Conservation (phyloP, 1,140 invertebrate species). For the Rhynchophorus ferrugineus region DNA sequence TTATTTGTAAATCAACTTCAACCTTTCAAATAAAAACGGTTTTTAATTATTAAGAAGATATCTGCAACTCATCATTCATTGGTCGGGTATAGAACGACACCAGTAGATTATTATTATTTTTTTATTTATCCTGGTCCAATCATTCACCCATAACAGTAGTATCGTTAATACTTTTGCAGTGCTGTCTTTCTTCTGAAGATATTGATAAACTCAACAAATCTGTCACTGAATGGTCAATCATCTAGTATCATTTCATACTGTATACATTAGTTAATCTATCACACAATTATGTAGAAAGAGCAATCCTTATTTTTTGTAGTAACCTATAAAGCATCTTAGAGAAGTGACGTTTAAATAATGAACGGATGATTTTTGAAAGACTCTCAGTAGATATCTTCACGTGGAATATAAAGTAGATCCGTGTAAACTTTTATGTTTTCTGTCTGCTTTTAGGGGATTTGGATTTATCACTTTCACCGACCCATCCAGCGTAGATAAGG, state of each 20-base stretch:
- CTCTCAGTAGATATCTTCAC: constrained; percentile 22
- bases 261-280: no score
- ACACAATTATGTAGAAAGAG: no score
- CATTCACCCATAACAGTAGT: background rate
- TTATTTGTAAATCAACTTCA: constrained; percentile 4
- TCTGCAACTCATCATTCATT: constrained; percentile 4
- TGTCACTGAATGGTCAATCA: no score
- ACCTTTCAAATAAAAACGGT: constrained; percentile 3
- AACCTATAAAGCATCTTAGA: background rate
- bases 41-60: constrained; percentile 8
- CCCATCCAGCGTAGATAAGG: constrained; percentile 89
- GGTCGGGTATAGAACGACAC: constrained; percentile 2
- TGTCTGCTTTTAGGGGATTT: constrained; percentile 81
- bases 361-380: constrained; percentile 3
- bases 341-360: constrained; percentile 5
- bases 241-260: no score
- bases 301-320: no score
- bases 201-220: no score
- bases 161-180: background rate
- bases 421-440: constrained; percentile 32
- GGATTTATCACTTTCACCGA: constrained; percentile 95
- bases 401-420: constrained; percentile 1
- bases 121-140: background rate
- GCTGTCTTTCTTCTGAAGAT: no score
- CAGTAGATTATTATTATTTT: no score